A percentile compares a stretch with the other conserved stretches of the same genome.
phyloP scores from a whole-genome alignment of 2,797 vertebrate species.

The Sebastes matsubarae region DNA sequence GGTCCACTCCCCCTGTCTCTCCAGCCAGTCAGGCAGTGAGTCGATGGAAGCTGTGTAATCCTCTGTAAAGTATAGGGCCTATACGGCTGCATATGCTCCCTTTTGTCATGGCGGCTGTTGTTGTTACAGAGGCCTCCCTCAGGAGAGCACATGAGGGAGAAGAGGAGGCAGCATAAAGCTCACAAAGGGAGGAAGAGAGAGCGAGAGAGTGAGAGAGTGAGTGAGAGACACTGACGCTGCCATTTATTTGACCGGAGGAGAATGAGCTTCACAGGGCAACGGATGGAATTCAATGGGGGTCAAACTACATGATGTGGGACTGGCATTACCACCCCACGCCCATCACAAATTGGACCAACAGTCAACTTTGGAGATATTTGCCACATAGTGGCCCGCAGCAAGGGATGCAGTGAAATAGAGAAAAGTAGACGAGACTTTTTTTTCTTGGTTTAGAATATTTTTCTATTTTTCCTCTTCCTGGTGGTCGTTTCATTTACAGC shows the following conservation, averaged over 20 bases:
- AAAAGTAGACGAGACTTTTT: background rate
- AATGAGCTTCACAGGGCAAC: slow-evolving; percentile 41
- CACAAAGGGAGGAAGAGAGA: slow-evolving; percentile 44
- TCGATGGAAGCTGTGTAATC: slow-evolving; percentile 55
- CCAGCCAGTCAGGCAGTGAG: slow-evolving; percentile 45
- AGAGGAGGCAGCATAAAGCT: slow-evolving; percentile 62
- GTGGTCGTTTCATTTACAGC: slow-evolving; percentile 2
- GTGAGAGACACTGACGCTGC: slow-evolving; percentile 35
- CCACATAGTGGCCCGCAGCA: slow-evolving; percentile 29
- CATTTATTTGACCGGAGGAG: slow-evolving; percentile 39
- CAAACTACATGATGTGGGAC: slow-evolving; percentile 68
- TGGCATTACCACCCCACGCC: slow-evolving; percentile 29
- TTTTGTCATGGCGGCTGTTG: slow-evolving; percentile 65
- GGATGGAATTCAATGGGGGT: slow-evolving; percentile 43
- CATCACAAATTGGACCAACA: slow-evolving; percentile 46
- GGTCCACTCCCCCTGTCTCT: slow-evolving; percentile 47
- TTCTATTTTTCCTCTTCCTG: slow-evolving; percentile 7
- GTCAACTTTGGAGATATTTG: slow-evolving; percentile 42
- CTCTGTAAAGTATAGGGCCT: slow-evolving; percentile 55
- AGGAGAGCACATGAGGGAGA: slow-evolving; percentile 58
- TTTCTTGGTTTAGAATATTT: slow-evolving; percentile 12
- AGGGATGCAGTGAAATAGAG: slow-evolving; percentile 53
- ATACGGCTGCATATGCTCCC: slow-evolving; percentile 46
- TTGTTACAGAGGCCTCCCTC: slow-evolving; percentile 60
- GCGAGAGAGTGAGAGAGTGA: background rate